Evolutionary conservation across 2,113 vertebrate species (phyloP), one percentile per base, ranked within the genome.

Genomic region (Phasianus colchicus): DNA sequence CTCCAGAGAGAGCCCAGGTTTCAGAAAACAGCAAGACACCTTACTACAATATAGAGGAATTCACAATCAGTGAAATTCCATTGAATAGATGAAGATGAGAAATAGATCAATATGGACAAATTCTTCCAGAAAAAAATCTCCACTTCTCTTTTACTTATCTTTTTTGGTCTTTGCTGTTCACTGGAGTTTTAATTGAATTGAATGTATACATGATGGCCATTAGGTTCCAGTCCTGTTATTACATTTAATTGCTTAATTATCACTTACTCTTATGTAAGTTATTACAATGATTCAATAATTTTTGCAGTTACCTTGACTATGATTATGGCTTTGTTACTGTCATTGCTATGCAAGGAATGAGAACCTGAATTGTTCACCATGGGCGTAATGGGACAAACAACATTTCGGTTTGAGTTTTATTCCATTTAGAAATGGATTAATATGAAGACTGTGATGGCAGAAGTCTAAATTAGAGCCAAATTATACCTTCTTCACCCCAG

Each of bases 171-270:
- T 50, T 82, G 29, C 67, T 87, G 25, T 82, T 94, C 60, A 24
- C 52, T 73, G 38, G 38, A 34, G 84, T 91, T 92, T 79, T 48
- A 87, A 89, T 60, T 88, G 52, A 77, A 79, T n/a, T 60, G 32
- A 87, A 40, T 78, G 71, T 20, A 74, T 90, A 95, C 43, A 43
- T 63, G 42, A 82, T 45, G 67, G n/a, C 18, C 66, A 85, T 76
- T 79, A 96, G 66, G 80, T 24, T 88, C 7, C 54, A 82, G n/a
- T 75, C 86, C 74, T 84, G 48, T 87, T 93, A 89, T 90, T 70
- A 84, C 48, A 82, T 86, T 82, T 55, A 80, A 93, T 95, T 89
- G 27, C 43, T 90, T 91, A 89, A 92, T 90, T 89, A 66, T 66
- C 18, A 85, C 57, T 71, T 72, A 88, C 78, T 93, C 73, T 74